Evolutionary conservation across 2,888 invertebrate species (phyloP).

Genomic region (Eupelmus urozonus): DNA sequence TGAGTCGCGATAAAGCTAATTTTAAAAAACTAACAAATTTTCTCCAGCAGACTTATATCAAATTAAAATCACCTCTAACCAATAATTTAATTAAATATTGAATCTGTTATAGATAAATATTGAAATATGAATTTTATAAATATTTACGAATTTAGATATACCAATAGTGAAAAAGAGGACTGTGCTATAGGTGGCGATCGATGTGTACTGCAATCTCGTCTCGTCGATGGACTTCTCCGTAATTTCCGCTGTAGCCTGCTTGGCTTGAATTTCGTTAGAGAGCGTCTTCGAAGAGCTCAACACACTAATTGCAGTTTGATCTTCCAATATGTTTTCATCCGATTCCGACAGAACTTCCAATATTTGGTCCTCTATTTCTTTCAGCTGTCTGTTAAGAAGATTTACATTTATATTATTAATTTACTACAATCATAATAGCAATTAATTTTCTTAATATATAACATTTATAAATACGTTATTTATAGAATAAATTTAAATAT

Average conservation of each 20-base stretch:
- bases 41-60: too few relatives aligned
- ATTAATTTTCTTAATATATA: too few relatives aligned
- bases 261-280: slow-evolving; percentile 93
- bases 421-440: too few relatives aligned
- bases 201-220: slow-evolving; percentile 90
- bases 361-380: slow-evolving; percentile 95
- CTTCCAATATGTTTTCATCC: slow-evolving; percentile 90
- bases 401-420: background rate
- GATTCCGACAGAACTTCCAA: slow-evolving; percentile 86
- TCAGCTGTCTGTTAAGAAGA: slow-evolving; percentile 81
- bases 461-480: background rate
- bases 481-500: background rate
- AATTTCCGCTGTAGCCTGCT: slow-evolving; percentile 92
- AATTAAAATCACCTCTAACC: too few relatives aligned
- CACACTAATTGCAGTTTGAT: slow-evolving; percentile 91
- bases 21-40: too few relatives aligned
- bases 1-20: too few relatives aligned
- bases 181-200: slow-evolving; percentile 93
- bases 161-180: slow-evolving; percentile 95
- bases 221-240: slow-evolving; percentile 94
- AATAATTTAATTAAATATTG: background rate
- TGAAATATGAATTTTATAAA: background rate
- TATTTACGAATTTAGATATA: slow-evolving; percentile 71
- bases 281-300: slow-evolving; percentile 93
- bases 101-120: too few relatives aligned